A percentile compares a stretch with the other conserved stretches of the same genome.
Conservation (phyloP, 2,113 vertebrate species). For the Pseudorasbora parva region DNA sequence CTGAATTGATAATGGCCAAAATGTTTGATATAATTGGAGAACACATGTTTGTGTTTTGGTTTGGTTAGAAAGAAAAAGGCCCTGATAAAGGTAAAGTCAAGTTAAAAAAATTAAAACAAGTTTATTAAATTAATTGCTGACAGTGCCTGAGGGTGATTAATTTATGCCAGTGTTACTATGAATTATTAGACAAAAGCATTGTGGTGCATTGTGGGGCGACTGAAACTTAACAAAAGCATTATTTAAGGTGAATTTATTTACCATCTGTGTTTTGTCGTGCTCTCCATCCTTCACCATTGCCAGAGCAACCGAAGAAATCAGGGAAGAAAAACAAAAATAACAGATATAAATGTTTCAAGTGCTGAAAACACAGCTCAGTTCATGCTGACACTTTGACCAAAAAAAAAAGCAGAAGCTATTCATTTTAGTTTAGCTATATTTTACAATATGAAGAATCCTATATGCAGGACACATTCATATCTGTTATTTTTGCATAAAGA, state of each 20-base stretch:
- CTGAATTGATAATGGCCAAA: neutral
- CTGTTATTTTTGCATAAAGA: slow-evolving; percentile 52
- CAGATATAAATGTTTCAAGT: slow-evolving; percentile 65
- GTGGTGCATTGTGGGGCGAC: neutral
- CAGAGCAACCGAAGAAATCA: slow-evolving; percentile 72
- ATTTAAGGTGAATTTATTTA: slow-evolving; percentile 76
- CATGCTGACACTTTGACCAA: slow-evolving; percentile 10
- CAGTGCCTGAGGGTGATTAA: neutral
- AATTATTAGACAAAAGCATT: neutral
- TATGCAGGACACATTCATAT: slow-evolving; percentile 16
- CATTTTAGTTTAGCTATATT: neutral
- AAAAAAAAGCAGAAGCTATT: neutral
- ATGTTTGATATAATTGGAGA: neutral
- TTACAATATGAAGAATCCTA: neutral
- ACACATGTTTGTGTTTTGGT: no score
- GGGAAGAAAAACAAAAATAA: slow-evolving; percentile 73
- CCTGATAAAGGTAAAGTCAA: no score
- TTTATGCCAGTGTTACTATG: neutral
- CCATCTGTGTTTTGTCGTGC: slow-evolving; percentile 81
- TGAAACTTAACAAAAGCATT: slow-evolving; percentile 36
- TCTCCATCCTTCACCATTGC: slow-evolving; percentile 81
- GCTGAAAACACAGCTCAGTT: slow-evolving; percentile 21
- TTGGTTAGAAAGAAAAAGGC: no score
- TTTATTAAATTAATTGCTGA: no score
- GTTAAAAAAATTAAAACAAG: no score